A percentile compares a stretch with the other conserved stretches of the same genome.
These are phyloP conservation scores for Therioaphis trifolii DNA, from an alignment of 2,888 invertebrate genomes.

Conservation along the genomic window DNA sequence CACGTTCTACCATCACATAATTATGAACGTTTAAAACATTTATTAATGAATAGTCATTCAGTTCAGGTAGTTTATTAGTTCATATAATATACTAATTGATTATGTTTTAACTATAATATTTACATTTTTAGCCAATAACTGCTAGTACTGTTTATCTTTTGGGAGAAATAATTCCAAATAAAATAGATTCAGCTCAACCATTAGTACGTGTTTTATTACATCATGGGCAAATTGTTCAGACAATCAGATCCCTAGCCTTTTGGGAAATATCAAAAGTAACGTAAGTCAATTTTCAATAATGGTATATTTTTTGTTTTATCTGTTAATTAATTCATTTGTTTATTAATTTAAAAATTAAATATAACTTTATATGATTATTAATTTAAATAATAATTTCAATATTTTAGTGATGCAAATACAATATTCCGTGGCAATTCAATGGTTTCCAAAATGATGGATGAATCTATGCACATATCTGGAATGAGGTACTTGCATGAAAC, in stretches of 20 bases:
- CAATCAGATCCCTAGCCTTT: conserved; percentile 84
- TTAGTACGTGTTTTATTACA: conserved; percentile 87
- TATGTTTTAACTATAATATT: neutral
- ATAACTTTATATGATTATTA: too few species aligned
- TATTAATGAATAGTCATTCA: conserved; percentile 80
- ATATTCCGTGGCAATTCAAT: conserved; percentile 93
- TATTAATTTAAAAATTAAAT: too few species aligned
- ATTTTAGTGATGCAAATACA: conserved; percentile 85
- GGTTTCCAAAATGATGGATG: conserved; percentile 95
- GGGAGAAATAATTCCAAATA: conserved; percentile 87
- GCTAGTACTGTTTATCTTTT: conserved; percentile 84
- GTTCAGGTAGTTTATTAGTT: conserved; percentile 67
- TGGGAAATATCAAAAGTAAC: conserved; percentile 91
- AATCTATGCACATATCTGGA: conserved; percentile 87
- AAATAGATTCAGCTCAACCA: conserved; percentile 90
- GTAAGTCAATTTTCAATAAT: conserved; percentile 72
- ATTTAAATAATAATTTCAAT: conserved; percentile 63
- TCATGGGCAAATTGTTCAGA: conserved; percentile 85
- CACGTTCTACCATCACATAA: conserved; percentile 86
- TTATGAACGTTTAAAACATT: conserved; percentile 81
- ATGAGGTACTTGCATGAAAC: conserved; percentile 88
- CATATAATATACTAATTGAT: conserved; percentile 15
- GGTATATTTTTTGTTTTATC: neutral
- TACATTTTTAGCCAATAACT: conserved; percentile 76
- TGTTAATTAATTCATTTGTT: too few species aligned